Evolutionary conservation across 2,113 vertebrate genomes (phyloP), one percentile per base, ranked within the genome.

Genomic region (Proterorhinus semilunaris): DNA sequence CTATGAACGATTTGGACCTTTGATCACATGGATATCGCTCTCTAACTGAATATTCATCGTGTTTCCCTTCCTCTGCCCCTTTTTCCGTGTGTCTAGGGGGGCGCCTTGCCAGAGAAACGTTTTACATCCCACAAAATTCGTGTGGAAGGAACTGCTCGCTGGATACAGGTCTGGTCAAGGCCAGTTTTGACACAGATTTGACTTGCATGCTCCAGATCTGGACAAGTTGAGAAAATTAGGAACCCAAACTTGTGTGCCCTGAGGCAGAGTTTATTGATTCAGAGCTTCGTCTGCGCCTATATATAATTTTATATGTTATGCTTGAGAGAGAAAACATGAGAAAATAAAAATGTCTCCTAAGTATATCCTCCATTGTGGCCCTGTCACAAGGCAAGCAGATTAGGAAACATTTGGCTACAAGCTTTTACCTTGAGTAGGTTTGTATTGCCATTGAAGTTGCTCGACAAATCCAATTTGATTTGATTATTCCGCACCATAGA

Each of bases 121-220:
- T 98, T 92, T 98, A 95, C 95, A 96, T 98, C 89, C 96, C 96
- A 73, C 96, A 96, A 91, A 98, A 94, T 87, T 93, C 95, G 83
- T 97, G 96, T 94, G 95, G 94, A 92, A 94, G 94, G 90, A 98
- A 99, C 95, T 99, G 96, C 93, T 96, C 97, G 5, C 81, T 87
- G 6, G 87, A 90, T 79, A 90, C 85, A 83, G 90, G 90, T 92
- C 52, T 65, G 86, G 51, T 68, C 49, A 75, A 69, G 86, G n/a
- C 48, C 48, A 7, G 74, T 58, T 78, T 74, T 62, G n/a, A 54
- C 42, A 8, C 48, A 66, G 0, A 4, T 46, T 13, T 55, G 52
- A 10, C 53, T 71, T 44, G 50, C 65, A 79, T 43, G 55, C 66
- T 64, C 13, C 48, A n/a, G 44, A 36, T 65, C 44, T 57, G 21